These are phyloP conservation scores for Tyrophagus putrescentiae DNA, from an alignment of 1,140 invertebrate genomes.

Conservation along the genomic window DNA sequence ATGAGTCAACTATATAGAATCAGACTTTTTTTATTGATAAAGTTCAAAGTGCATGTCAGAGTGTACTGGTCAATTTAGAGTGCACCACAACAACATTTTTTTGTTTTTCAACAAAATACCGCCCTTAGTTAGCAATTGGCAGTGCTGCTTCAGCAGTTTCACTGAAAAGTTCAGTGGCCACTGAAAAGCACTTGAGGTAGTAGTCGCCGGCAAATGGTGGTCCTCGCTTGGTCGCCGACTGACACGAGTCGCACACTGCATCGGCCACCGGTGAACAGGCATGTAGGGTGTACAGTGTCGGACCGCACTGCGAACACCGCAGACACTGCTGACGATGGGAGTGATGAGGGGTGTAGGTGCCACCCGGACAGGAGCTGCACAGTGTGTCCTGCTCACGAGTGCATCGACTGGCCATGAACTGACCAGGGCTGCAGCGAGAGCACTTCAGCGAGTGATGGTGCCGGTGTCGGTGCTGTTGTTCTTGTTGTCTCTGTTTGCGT, in stretches of 20 bases:
- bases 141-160: too few relatives aligned
- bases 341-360: constrained; percentile 38
- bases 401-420: constrained; percentile 19
- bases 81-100: too few relatives aligned
- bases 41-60: too few relatives aligned
- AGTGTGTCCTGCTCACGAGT: constrained; percentile 15
- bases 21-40: too few relatives aligned
- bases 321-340: constrained; percentile 35
- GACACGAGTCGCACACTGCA: constrained; percentile 40
- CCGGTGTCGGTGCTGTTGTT: constrained; percentile 17
- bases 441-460: constrained; percentile 13
- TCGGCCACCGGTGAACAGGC: constrained; percentile 34
- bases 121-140: too few relatives aligned
- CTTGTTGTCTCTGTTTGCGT: constrained; percentile 9
- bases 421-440: constrained; percentile 20
- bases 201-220: constrained; percentile 24
- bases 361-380: constrained; percentile 34
- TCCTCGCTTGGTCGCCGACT: constrained; percentile 19
- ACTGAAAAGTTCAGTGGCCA: neutral
- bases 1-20: too few relatives aligned
- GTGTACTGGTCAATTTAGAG: too few relatives aligned
- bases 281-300: constrained; percentile 38
- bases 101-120: too few relatives aligned
- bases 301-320: constrained; percentile 39
- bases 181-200: constrained; percentile 19